Evolutionary conservation across 2,888 invertebrate genomes (phyloP).

Genomic region (Erynnis tages): DNA sequence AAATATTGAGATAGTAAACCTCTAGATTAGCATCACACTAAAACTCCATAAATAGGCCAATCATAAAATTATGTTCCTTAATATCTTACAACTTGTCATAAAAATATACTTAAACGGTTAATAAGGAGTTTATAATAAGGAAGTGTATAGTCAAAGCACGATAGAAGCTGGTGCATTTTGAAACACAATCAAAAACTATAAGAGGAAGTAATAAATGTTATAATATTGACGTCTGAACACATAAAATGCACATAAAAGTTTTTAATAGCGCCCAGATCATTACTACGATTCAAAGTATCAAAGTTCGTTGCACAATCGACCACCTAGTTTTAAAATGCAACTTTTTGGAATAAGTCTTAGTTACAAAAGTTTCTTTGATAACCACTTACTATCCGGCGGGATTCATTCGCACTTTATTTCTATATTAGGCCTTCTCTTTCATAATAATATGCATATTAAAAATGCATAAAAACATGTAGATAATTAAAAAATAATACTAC

Average conservation of each 20-base stretch:
- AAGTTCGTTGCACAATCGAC: slow-evolving; percentile 4
- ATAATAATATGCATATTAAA: too few relatives aligned
- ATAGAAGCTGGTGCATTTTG: neutral
- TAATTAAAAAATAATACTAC: neutral
- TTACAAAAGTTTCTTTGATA: too few relatives aligned
- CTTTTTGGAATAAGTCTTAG: too few relatives aligned
- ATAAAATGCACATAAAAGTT: slow-evolving; percentile 14
- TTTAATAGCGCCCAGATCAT: slow-evolving; percentile 9
- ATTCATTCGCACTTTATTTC: too few relatives aligned
- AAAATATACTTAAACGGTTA: too few relatives aligned
- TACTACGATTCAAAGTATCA: slow-evolving; percentile 7
- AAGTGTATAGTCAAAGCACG: neutral
- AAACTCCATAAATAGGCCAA: too few relatives aligned
- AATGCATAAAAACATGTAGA: neutral
- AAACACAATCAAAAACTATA: slow-evolving; percentile 18
- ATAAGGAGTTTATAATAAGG: slow-evolving; percentile 5
- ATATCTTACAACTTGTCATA: too few relatives aligned
- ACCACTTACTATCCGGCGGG: too few relatives aligned
- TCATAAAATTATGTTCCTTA: too few relatives aligned
- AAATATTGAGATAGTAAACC: too few relatives aligned
- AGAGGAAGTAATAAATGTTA: slow-evolving; percentile 13
- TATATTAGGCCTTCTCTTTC: too few relatives aligned
- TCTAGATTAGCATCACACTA: too few relatives aligned
- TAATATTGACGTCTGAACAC: slow-evolving; percentile 1
- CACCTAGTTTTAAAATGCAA: neutral